Conservation (phyloP, 2,113 vertebrate genomes). For the Puma concolor region DNA sequence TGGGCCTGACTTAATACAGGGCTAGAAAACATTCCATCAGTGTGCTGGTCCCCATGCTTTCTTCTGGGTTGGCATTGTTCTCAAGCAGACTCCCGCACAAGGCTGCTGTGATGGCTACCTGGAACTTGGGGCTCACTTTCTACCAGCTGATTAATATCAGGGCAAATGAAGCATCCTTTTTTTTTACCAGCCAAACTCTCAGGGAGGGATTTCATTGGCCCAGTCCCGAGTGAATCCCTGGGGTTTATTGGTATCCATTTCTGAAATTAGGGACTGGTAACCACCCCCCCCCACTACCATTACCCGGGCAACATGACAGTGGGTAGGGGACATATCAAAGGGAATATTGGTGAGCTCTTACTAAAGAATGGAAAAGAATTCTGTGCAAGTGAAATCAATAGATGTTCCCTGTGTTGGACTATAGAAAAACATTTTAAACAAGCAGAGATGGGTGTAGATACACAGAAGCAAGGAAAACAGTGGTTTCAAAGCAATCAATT, state of each 20-base stretch:
- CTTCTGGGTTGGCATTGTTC: neutral
- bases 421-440: neutral
- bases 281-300: neutral
- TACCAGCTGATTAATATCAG: neutral
- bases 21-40: neutral
- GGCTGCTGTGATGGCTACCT: neutral
- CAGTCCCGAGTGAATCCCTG: too few species aligned
- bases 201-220: neutral
- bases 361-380: neutral
- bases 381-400: neutral
- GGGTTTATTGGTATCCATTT: neutral
- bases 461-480: neutral
- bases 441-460: neutral
- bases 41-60: neutral
- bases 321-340: neutral
- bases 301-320: neutral
- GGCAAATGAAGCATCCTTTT: neutral
- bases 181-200: neutral
- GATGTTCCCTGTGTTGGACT: neutral
- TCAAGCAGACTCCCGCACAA: neutral
- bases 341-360: neutral
- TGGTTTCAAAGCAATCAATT: neutral
- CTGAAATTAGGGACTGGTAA: neutral
- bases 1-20: neutral
- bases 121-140: neutral